phyloP scores from a whole-genome alignment of 2,113 vertebrate genomes.

The Phrynosoma platyrhinos region DNA sequence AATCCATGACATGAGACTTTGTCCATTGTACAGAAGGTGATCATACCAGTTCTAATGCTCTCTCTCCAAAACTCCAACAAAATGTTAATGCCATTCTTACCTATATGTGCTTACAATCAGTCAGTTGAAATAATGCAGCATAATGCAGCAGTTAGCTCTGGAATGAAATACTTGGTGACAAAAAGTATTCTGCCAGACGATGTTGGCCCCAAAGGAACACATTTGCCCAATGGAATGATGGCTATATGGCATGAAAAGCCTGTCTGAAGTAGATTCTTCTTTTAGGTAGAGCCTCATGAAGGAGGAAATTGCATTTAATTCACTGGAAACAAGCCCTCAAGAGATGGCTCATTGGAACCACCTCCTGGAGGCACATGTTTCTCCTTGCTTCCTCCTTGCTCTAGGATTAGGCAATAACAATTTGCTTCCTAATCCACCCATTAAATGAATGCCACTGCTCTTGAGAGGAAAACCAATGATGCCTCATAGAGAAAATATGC shows the following conservation, averaged over 20 bases:
- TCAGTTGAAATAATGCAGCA: constrained; percentile 34
- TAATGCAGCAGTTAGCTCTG: constrained; percentile 22
- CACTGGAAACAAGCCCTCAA: constrained; percentile 9
- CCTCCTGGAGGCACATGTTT: constrained; percentile 12
- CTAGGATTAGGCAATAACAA: constrained; percentile 14
- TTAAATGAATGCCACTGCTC: constrained; percentile 34
- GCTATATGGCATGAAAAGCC: background rate
- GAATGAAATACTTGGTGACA: constrained; percentile 5
- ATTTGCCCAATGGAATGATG: background rate
- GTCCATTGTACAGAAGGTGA: constrained; percentile 35
- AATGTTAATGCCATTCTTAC: constrained; percentile 57
- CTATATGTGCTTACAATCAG: constrained; percentile 58
- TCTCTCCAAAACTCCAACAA: background rate
- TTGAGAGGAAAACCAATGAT: constrained; percentile 24
- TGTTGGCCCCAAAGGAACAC: constrained; percentile 26
- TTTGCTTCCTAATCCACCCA: constrained; percentile 26
- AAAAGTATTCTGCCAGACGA: constrained; percentile 14
- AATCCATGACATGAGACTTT: constrained; percentile 53
- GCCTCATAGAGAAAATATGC: background rate
- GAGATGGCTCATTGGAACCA: background rate
- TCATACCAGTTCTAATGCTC: constrained; percentile 27
- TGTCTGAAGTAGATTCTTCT: background rate
- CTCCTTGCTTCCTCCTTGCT: constrained; percentile 42
- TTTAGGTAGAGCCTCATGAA: background rate
- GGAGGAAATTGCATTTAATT: constrained; percentile 6